Evolutionary conservation across 2,797 vertebrate genomes (phyloP).

Genomic region (Bovichtus diacanthus): DNA sequence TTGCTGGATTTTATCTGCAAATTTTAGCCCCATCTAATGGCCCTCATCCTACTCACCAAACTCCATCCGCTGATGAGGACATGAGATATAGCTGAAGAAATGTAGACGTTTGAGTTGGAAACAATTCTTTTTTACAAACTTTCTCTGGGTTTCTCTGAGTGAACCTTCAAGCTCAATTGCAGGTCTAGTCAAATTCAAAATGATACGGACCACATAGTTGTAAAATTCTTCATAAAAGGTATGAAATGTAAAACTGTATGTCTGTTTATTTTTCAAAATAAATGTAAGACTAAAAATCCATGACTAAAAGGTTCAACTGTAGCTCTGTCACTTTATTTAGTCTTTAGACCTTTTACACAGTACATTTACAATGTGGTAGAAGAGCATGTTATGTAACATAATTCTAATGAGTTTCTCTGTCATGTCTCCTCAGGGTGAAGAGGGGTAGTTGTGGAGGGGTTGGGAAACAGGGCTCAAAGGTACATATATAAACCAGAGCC

Average conservation of each 20-base stretch:
- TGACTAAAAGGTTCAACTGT: background rate
- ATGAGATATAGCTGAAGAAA: background rate
- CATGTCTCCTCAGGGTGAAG: constrained; percentile 77
- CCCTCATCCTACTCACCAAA: too few relatives aligned
- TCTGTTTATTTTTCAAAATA: background rate
- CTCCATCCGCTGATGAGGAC: too few relatives aligned
- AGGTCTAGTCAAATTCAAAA: background rate
- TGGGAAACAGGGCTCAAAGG: constrained; percentile 81
- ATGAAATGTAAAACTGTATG: too few relatives aligned
- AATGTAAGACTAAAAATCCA: background rate
- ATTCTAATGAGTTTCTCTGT: background rate
- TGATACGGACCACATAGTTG: too few relatives aligned
- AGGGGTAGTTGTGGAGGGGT: constrained; percentile 74
- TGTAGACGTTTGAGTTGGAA: background rate
- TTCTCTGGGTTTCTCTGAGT: too few relatives aligned
- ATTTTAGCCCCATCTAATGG: background rate
- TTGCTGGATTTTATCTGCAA: background rate
- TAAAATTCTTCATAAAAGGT: too few relatives aligned
- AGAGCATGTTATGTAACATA: background rate
- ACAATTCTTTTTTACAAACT: background rate
- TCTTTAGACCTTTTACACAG: background rate
- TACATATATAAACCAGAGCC: constrained; percentile 46
- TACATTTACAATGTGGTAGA: background rate
- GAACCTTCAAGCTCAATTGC: background rate
- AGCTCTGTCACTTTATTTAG: background rate